A percentile compares a stretch with the other conserved stretches of the same genome.
These are phyloP conservation scores for Botia almorhae DNA, from an alignment of 2,797 vertebrate genomes.

Conservation along the genomic window DNA sequence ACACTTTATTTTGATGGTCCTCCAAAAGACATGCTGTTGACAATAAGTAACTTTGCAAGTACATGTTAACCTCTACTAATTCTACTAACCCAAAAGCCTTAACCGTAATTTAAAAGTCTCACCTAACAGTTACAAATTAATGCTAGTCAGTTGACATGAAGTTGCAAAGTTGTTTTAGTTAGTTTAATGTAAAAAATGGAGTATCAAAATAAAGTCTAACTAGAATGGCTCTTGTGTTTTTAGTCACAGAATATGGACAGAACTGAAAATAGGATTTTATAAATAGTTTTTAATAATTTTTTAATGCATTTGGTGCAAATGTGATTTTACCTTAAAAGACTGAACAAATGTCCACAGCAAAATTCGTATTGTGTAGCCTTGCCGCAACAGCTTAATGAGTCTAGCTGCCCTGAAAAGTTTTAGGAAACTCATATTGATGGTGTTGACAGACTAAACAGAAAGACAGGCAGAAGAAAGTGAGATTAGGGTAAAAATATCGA, in stretches of 20 bases:
- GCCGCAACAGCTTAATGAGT: conserved; percentile 95
- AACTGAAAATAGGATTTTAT: neutral
- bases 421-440: conserved; percentile 98
- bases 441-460: conserved; percentile 87
- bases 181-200: no score
- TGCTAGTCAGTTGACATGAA: no score
- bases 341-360: conserved; percentile 99
- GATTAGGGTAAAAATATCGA: neutral
- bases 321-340: conserved; percentile 90
- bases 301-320: neutral
- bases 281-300: no score
- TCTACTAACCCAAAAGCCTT: no score
- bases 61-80: no score
- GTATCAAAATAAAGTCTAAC: no score
- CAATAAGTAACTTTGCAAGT: no score
- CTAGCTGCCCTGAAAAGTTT: conserved; percentile 95
- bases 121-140: no score
- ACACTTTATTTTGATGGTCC: no score
- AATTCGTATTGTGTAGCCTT: conserved; percentile 98
- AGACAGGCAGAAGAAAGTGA: conserved; percentile 33
- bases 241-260: neutral
- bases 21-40: no score
- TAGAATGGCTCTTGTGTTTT: neutral
- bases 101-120: no score
- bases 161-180: no score